These are phyloP conservation scores for Apogon hyalosoma DNA, from an alignment of 2,797 vertebrate species.

Conservation along the genomic window DNA sequence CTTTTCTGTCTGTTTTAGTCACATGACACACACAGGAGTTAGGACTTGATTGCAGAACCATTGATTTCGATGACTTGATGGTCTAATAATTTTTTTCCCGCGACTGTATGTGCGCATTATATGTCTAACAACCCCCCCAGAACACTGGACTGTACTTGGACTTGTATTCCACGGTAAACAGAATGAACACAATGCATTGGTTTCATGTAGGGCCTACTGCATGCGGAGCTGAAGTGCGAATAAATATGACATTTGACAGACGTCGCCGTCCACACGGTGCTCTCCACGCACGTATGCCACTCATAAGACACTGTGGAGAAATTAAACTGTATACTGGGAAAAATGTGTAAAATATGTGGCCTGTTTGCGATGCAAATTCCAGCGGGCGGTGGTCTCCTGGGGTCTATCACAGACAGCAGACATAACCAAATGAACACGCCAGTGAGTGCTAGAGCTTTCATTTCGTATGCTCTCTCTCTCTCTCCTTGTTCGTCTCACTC, in stretches of 20 bases:
- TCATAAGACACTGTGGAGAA: slow-evolving; percentile 40
- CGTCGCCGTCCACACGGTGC: slow-evolving; percentile 10
- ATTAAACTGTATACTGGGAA: slow-evolving; percentile 38
- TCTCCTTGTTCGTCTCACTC: slow-evolving; percentile 2
- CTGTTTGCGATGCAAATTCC: slow-evolving; percentile 74
- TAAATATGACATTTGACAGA: slow-evolving; percentile 44
- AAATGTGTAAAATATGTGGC: slow-evolving; percentile 45
- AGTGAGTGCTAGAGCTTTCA: slow-evolving; percentile 52
- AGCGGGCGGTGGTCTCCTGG: slow-evolving; percentile 41
- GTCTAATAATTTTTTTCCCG: no score
- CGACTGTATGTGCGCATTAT: no score
- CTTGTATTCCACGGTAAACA: no score
- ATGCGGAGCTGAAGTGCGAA: neutral
- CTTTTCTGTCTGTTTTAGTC: no score
- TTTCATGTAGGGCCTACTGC: neutral
- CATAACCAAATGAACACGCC: slow-evolving; percentile 36
- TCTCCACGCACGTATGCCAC: slow-evolving; percentile 27
- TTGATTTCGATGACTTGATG: no score
- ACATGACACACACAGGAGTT: no score
- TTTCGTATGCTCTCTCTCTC: slow-evolving; percentile 31
- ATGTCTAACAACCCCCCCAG: no score
- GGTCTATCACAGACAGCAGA: slow-evolving; percentile 55
- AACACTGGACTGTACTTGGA: no score
- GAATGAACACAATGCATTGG: no score
- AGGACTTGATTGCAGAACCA: no score